Conservation (phyloP, 2,888 invertebrate genomes). For the Ganaspis brasiliensis region DNA sequence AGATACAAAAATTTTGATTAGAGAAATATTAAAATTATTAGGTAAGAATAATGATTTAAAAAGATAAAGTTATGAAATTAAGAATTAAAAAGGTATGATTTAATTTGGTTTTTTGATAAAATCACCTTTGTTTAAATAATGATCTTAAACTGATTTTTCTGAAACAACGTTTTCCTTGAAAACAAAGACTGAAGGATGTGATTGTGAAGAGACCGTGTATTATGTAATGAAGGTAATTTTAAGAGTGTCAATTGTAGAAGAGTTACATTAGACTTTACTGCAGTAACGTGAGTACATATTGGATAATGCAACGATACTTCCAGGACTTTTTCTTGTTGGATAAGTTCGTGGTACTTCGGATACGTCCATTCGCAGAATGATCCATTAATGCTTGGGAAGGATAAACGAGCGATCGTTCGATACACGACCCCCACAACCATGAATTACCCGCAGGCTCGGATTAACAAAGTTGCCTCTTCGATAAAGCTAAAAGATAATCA, state of each 20-base stretch:
- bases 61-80: no score
- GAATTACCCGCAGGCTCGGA: slow-evolving; percentile 41
- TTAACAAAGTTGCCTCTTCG: slow-evolving; percentile 39
- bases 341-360: slow-evolving; percentile 41
- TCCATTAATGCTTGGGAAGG: slow-evolving; percentile 40
- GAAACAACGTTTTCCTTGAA: no score
- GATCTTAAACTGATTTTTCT: no score
- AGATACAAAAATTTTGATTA: background rate
- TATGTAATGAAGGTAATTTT: background rate
- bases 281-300: slow-evolving; percentile 28
- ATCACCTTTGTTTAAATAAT: no score
- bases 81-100: no score
- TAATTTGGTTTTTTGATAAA: no score
- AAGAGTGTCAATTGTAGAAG: background rate
- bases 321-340: slow-evolving; percentile 34
- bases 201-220: no score
- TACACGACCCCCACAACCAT: slow-evolving; percentile 36
- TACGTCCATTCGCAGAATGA: slow-evolving; percentile 41
- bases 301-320: slow-evolving; percentile 33
- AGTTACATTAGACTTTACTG: slow-evolving; percentile 1
- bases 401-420: slow-evolving; percentile 43
- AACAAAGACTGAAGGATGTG: no score
- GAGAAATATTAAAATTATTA: no score
- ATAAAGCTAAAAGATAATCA: slow-evolving; percentile 41
- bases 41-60: no score